Evolutionary conservation across 2,113 vertebrate species (phyloP), one percentile per base, ranked within the genome.

Genomic region (Eulemur rufifrons): DNA sequence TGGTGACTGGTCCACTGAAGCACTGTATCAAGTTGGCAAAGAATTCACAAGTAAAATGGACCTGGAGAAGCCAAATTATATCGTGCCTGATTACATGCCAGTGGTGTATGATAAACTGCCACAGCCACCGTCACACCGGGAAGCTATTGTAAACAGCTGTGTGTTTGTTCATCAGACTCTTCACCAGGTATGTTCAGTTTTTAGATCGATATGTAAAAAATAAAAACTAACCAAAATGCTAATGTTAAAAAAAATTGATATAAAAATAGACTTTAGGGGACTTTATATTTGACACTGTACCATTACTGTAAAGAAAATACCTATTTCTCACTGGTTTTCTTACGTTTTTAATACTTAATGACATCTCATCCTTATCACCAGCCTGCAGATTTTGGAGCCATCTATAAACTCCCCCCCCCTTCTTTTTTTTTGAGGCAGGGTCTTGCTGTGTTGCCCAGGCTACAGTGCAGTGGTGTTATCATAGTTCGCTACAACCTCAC

Each of bases 11-110:
- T 99, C 99, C 92, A 99, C 99, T 4, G 99, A 99, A 96, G 99
- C 99, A 0, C 98, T 99, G 47, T 99, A 99, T 95, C 99, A 99
- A 96, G 99, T 99, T 61, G 99, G 99, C 95, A 99, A 99, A 98
- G 99, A 99, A 95, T 99, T 99, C 98, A 99, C 99, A 77, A 99
- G 99, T 92, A 99, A 99, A 98, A 99, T 99, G 99, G 99, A 99
- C 98, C 99, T 99, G 97, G 99, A 99, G 98, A 99, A 99, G 97
- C 99, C 99, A 9, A 99, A 99, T 97, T 99, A 99, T 73, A 98
- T 99, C 47, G 99, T 99, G 34, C 99, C 99, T 0, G 99, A 99
- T 93, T 99, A 99, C 98, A 99, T 99, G 99, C 99, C 99, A 1
- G 98, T 99, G 2, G 99, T 99, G 54, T 99, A 99, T 0, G 99